Percentiles rank a stretch among this genome's conserved stretches.
These are phyloP conservation scores for Platysteira castanea DNA, from an alignment of 2,113 vertebrate genomes.

Conservation along the genomic window DNA sequence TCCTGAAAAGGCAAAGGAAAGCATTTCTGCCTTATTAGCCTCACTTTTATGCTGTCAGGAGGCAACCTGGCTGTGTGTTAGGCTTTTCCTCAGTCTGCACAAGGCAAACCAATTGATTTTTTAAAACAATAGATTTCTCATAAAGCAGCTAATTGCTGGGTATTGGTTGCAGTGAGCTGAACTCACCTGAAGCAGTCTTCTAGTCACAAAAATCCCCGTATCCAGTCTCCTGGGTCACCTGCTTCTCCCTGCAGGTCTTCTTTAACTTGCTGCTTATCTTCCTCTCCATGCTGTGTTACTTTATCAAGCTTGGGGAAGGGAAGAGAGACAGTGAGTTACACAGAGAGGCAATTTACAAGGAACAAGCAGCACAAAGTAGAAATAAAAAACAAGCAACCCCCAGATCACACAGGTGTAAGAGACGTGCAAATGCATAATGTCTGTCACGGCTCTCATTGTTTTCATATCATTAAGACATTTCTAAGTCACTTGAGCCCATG, in stretches of 20 bases:
- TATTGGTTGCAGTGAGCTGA: neutral
- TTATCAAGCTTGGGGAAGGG: neutral
- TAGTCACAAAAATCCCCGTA: neutral
- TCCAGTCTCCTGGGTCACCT: neutral
- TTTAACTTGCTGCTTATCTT: conserved; percentile 30
- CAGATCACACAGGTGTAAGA: neutral
- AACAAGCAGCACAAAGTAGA: neutral
- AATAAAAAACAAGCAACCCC: conserved; percentile 3
- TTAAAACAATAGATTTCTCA: neutral
- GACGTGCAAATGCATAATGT: neutral
- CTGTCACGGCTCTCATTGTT: neutral
- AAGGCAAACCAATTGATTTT: neutral
- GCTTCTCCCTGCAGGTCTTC: neutral
- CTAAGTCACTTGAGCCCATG: neutral
- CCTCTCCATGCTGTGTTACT: neutral
- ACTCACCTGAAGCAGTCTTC: neutral
- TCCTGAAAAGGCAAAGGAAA: neutral
- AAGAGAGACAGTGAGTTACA: neutral
- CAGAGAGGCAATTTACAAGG: neutral
- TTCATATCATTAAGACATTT: neutral
- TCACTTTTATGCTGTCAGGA: neutral
- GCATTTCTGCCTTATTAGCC: neutral
- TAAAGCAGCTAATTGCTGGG: neutral
- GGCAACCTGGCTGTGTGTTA: neutral
- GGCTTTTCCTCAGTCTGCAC: neutral